These are phyloP conservation scores for Psittacula cyanocephala DNA, from an alignment of 2,113 vertebrate species.

Conservation along the genomic window DNA sequence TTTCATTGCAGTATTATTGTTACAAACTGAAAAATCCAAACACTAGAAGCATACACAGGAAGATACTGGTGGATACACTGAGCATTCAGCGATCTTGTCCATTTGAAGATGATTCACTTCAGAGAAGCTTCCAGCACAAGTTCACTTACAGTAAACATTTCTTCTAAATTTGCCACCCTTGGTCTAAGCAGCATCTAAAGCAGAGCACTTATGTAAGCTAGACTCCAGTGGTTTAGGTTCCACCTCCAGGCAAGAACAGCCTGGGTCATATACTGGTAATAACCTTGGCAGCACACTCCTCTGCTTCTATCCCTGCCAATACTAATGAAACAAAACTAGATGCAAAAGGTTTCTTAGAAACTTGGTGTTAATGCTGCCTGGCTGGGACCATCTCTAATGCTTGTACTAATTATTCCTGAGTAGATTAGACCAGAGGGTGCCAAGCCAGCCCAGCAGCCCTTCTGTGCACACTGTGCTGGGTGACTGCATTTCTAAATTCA, in stretches of 20 bases:
- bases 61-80: neutral
- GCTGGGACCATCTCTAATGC: constrained; percentile 14
- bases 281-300: neutral
- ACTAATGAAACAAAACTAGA: neutral
- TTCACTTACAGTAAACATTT: neutral
- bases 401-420: constrained; percentile 24
- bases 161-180: neutral
- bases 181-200: neutral
- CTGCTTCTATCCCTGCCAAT: neutral
- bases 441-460: neutral
- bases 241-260: neutral
- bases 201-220: neutral
- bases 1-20: neutral
- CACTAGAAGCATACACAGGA: neutral
- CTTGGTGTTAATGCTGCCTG: neutral
- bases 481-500: neutral
- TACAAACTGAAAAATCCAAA: neutral
- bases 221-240: neutral
- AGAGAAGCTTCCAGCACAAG: neutral
- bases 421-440: neutral
- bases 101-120: neutral
- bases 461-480: neutral
- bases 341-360: neutral
- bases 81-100: neutral
- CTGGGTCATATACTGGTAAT: neutral